Percentiles rank a stretch among this genome's conserved stretches.
Conservation (phyloP, 2,113 vertebrate genomes). For the Spizaetus ornatus region DNA sequence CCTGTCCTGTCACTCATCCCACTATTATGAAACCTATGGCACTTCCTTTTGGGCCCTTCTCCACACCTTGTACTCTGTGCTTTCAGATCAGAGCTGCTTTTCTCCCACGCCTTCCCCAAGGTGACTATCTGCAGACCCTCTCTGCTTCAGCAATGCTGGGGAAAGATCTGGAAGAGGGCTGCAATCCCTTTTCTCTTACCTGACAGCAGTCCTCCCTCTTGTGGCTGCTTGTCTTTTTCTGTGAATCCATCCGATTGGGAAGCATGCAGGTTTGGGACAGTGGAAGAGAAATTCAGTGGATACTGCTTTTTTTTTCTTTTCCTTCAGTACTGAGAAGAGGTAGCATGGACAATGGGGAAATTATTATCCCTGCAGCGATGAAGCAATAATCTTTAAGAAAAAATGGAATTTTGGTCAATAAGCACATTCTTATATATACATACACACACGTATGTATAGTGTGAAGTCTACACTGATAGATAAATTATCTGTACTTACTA, state of each 20-base stretch:
- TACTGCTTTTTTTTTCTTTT: not conserved
- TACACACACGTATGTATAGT: rapidly evolving
- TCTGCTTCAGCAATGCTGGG: not conserved
- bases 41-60: not conserved
- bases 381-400: not conserved
- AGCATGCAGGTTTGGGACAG: not conserved
- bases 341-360: not conserved
- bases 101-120: not conserved
- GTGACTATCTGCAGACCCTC: not conserved
- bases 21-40: not conserved
- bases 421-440: not conserved
- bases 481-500: not conserved
- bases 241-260: not conserved
- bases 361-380: not conserved
- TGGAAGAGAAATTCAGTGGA: not conserved
- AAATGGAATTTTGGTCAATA: not conserved
- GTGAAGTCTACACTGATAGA: not conserved
- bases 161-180: not conserved
- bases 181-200: not conserved
- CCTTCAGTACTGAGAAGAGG: not conserved
- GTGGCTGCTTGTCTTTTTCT: not conserved
- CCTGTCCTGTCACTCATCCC: not conserved
- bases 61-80: too few relatives aligned
- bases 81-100: not conserved
- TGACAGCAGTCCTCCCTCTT: not conserved